A percentile compares a stretch with the other conserved stretches of the same genome.
phyloP scores from a whole-genome alignment of 2,113 vertebrate species.

The Procapra przewalskii region DNA sequence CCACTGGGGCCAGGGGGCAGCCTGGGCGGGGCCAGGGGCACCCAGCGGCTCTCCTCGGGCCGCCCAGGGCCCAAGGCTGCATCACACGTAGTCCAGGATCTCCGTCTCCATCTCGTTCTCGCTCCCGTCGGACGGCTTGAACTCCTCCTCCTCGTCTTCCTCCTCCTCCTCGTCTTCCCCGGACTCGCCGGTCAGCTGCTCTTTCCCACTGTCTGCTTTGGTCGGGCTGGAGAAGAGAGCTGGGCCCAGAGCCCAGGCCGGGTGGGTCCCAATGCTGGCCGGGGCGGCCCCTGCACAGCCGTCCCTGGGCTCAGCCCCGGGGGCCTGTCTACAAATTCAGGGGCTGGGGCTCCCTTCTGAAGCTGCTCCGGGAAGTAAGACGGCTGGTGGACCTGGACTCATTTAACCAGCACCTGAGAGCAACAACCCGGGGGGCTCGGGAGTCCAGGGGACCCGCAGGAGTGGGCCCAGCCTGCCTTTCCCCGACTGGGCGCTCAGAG shows the following conservation, averaged over 20 bases:
- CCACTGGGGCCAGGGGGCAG: neutral
- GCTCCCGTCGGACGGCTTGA: conserved; percentile 92
- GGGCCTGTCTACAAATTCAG: too few species aligned
- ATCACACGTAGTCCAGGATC: conserved; percentile 92
- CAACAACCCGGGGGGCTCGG: fast-evolving
- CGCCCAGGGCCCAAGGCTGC: neutral
- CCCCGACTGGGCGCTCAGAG: neutral
- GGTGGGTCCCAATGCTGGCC: neutral
- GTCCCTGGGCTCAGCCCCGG: neutral
- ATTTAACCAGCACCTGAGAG: neutral
- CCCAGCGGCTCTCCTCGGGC: neutral
- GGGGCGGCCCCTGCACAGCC: neutral
- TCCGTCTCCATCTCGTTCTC: conserved; percentile 99
- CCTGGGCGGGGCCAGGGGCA: neutral
- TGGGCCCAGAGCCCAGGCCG: conserved; percentile 41
- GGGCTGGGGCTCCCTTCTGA: neutral
- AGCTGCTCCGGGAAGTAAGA: fast-evolving
- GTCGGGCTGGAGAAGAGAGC: conserved; percentile 82
- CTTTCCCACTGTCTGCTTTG: conserved; percentile 72
- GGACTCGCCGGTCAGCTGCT: conserved; percentile 76
- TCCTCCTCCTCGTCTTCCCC: conserved; percentile 90
- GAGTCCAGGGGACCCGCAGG: neutral
- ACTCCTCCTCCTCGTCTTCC: conserved; percentile 81
- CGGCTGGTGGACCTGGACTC: fast-evolving
- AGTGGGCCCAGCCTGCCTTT: neutral